These are phyloP conservation scores for Pyrocephalus nanus DNA, from an alignment of 2,797 vertebrate genomes.

Conservation along the genomic window DNA sequence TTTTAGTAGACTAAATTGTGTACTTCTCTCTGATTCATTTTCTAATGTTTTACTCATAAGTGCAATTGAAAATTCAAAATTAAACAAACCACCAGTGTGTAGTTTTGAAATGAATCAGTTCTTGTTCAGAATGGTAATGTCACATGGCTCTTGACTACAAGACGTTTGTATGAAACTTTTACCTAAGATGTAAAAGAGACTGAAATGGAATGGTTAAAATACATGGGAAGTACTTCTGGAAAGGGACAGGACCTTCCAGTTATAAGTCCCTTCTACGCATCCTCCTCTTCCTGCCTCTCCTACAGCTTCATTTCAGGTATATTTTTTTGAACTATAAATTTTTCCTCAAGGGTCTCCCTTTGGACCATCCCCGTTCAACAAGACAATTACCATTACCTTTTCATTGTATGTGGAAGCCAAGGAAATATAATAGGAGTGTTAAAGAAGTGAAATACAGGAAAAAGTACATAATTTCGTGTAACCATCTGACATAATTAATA, in stretches of 20 bases:
- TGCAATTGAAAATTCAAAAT: neutral
- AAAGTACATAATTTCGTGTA: neutral
- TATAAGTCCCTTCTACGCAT: neutral
- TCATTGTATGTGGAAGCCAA: neutral
- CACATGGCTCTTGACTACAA: neutral
- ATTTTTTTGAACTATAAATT: neutral
- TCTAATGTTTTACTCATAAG: neutral
- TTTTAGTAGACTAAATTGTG: neutral
- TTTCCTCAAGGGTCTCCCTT: neutral
- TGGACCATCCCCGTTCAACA: neutral
- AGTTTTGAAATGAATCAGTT: neutral
- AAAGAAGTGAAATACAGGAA: neutral
- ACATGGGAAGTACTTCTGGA: neutral
- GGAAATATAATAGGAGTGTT: neutral
- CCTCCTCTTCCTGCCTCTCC: neutral
- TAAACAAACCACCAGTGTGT: neutral
- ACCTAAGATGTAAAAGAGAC: neutral
- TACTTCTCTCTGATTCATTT: neutral
- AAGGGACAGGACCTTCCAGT: neutral
- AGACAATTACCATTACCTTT: neutral
- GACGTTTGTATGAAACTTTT: neutral
- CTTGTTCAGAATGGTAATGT: neutral
- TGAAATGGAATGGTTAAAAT: neutral
- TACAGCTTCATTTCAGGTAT: neutral
- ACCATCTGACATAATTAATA: neutral